A percentile compares a stretch with the other conserved stretches of the same genome.
Conservation (phyloP, 2,797 vertebrate species). For the Micromesistius poutassou region DNA sequence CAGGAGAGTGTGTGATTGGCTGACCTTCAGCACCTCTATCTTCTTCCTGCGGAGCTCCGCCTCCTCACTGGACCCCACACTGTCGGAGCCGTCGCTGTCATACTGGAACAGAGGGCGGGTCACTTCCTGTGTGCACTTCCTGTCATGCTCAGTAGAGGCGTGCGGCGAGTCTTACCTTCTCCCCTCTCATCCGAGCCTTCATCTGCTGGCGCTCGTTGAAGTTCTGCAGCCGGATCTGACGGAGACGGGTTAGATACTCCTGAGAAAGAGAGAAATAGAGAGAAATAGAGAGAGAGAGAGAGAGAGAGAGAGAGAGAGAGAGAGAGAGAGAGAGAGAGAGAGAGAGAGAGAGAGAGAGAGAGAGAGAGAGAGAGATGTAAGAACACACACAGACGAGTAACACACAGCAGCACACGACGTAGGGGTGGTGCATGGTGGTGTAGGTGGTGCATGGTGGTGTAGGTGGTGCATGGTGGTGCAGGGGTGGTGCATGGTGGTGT, state of each 20-base stretch:
- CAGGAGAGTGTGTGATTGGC: slow-evolving; percentile 8
- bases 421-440: too few species aligned
- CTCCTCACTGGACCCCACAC: slow-evolving; percentile 85
- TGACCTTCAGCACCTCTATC: slow-evolving; percentile 87
- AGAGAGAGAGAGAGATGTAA: not conserved
- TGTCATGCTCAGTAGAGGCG: slow-evolving; percentile 2
- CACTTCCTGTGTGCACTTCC: not conserved
- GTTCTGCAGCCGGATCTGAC: slow-evolving; percentile 95
- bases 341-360: too few species aligned
- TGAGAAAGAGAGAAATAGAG: slow-evolving; percentile 43
- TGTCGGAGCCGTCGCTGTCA: slow-evolving; percentile 79
- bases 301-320: not conserved
- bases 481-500: too few species aligned
- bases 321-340: not conserved
- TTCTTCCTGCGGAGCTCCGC: slow-evolving; percentile 84
- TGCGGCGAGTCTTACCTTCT: slow-evolving; percentile 76
- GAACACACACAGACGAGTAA: not conserved
- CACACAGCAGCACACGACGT: too few species aligned
- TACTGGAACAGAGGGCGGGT: slow-evolving; percentile 70
- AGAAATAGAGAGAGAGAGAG: not conserved
- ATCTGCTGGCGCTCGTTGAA: slow-evolving; percentile 98
- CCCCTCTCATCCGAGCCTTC: slow-evolving; percentile 93
- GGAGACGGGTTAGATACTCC: slow-evolving; percentile 91
- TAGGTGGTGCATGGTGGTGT: too few species aligned
- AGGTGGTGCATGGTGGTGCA: too few species aligned